A percentile compares a stretch with the other conserved stretches of the same genome.
phyloP scores from a whole-genome alignment of 2,797 vertebrate species.

The Lophotriccus pileatus region DNA sequence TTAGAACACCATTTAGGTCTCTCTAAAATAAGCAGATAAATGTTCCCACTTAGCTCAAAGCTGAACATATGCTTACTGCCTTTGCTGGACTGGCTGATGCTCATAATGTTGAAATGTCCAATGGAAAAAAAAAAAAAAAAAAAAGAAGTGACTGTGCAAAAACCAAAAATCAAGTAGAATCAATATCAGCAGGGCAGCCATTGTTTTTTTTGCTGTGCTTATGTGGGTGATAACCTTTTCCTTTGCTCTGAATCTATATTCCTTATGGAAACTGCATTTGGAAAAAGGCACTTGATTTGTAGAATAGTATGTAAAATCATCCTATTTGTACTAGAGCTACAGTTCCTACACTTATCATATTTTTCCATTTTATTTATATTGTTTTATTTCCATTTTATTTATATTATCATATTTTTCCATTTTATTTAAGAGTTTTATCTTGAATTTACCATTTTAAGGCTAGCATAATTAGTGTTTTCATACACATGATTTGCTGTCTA shows the following conservation, averaged over 20 bases:
- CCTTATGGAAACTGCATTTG: neutral
- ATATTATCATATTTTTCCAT: neutral
- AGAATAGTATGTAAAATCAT: neutral
- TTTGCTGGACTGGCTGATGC: neutral
- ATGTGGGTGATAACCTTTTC: neutral
- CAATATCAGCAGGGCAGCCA: neutral
- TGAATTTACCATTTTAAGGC: neutral
- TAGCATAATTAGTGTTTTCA: neutral
- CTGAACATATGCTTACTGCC: neutral
- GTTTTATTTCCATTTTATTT: neutral
- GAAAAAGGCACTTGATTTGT: neutral
- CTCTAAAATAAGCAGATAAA: neutral
- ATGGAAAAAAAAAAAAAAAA: neutral
- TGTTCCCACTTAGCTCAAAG: neutral
- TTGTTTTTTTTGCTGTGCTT: neutral
- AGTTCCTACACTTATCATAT: neutral
- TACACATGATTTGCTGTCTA: neutral
- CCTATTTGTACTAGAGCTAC: neutral
- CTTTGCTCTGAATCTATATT: neutral
- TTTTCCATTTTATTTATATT: neutral
- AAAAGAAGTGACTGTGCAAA: neutral
- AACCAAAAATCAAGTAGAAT: neutral
- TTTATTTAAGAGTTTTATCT: neutral
- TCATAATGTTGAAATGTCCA: neutral
- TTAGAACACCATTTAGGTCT: neutral